Percentiles rank a stretch among this genome's conserved stretches.
These are phyloP conservation scores for Rhyacophila evoluta DNA, from an alignment of 2,888 invertebrate species.

Conservation along the genomic window DNA sequence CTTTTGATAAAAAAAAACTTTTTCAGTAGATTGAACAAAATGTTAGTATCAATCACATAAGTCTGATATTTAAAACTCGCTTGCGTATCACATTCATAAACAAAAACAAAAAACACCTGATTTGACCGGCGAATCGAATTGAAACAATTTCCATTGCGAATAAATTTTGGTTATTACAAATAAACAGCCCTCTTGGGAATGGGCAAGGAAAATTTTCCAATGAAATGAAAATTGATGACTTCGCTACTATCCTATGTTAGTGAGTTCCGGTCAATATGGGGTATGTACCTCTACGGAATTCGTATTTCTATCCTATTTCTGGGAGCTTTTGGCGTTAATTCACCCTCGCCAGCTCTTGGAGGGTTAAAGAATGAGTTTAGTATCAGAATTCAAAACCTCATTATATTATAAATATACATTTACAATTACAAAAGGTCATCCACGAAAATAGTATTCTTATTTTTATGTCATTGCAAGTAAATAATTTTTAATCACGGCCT, in stretches of 20 bases:
- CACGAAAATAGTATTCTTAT: background rate
- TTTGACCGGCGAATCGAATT: background rate
- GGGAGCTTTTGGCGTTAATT: constrained; percentile 2
- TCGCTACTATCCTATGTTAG: background rate
- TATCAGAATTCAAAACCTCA: background rate
- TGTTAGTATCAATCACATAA: too few species aligned
- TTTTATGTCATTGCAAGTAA: background rate
- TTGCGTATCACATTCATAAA: background rate
- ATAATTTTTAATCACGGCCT: background rate
- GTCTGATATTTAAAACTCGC: background rate
- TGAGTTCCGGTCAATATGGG: constrained; percentile 19
- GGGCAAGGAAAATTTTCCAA: constrained; percentile 9
- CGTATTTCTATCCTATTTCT: background rate
- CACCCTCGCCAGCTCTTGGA: background rate
- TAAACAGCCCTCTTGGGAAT: background rate
- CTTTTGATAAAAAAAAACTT: too few species aligned
- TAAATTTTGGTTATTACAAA: constrained; percentile 18
- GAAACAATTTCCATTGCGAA: background rate
- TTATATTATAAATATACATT: background rate
- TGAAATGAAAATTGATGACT: constrained; percentile 24
- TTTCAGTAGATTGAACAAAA: too few species aligned
- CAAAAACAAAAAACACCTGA: background rate
- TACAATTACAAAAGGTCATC: background rate
- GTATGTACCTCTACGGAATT: background rate
- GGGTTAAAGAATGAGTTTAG: background rate